Base-by-base conservation (phyloP, 2,797 vertebrate genomes). In the Cottoperca gobio region DNA sequence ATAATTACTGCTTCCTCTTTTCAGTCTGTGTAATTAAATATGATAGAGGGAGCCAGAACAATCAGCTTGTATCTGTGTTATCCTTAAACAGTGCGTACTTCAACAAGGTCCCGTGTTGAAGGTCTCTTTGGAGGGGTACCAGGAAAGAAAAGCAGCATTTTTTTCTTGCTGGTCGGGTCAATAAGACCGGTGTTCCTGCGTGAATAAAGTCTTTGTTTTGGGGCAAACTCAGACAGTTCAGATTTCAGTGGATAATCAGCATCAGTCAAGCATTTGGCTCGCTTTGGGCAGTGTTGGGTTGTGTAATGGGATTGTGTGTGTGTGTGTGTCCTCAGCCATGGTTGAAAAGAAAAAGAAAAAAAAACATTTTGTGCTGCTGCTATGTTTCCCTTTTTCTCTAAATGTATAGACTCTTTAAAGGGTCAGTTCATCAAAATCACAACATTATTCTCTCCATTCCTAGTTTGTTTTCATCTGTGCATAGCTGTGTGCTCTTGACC, bases 121-220 rank as follows among this genome's bases (percentile, higher is more conserved):
- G 55, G 39, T 48, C 53, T 62, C 43, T 33, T 58, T 60, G 70
- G 61, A 54, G 12, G 31, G n/a, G 61, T 1, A 57, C 42, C 54
- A 58, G 35, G 31, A 76, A 23, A 60, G 17, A 54, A 65, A 57
- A 35, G 59, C 19, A 24, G 17, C 9, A 1, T 71, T 74, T 55
- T 50, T 16, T 16, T 17, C 39, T 49, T 73, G 57, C 73, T 66
- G 46, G 71, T 64, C 52, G 40, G 57, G 49, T 78, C 78, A 84
- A 73, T 63, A 50, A 61, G 46, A 59, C 42, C 19, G 14, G 64
- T 68, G 76, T 76, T 80, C 70, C 73, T 61, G 39, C 12, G 2
- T 86, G 88, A 91, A 88, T 86, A 55, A 70, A 73, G 65, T 60
- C 89, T 86, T 91, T 92, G 91, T 92, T 88, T 84, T 69, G 77